phyloP scores from a whole-genome alignment of 2,113 vertebrate genomes.

The Crocuta crocuta region DNA sequence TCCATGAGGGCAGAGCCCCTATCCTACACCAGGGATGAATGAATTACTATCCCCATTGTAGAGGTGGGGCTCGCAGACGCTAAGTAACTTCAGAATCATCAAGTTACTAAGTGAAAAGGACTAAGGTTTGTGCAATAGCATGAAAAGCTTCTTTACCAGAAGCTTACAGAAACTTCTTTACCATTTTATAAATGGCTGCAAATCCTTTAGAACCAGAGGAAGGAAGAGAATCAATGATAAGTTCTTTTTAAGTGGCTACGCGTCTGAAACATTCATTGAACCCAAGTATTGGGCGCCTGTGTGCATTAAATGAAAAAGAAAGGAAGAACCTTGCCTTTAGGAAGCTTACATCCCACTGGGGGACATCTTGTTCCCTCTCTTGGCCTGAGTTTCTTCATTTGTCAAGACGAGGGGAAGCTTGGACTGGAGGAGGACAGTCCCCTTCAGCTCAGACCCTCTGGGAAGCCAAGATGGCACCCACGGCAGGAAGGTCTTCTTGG shows the following conservation, averaged over 20 bases:
- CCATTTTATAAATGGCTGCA: not conserved
- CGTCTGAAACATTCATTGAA: not conserved
- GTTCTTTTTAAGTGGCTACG: not conserved
- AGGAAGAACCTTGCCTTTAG: not conserved
- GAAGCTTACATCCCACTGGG: not conserved
- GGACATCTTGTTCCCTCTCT: not conserved
- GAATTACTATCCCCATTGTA: not conserved
- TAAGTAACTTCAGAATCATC: not conserved
- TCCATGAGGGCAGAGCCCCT: not conserved
- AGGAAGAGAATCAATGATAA: not conserved
- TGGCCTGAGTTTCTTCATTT: not conserved
- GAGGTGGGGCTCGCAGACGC: not conserved
- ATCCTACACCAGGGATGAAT: not conserved
- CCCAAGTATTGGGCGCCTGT: not conserved
- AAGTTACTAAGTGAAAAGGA: no score
- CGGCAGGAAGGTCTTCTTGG: rapidly evolving
- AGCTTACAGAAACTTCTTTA: not conserved
- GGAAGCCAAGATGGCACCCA: not conserved
- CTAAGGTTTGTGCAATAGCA: not conserved
- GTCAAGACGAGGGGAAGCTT: not conserved
- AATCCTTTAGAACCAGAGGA: not conserved
- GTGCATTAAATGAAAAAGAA: not conserved
- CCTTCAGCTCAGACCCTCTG: not conserved
- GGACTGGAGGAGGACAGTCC: not conserved
- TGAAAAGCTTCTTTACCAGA: not conserved